Evolutionary conservation across 1,140 invertebrate genomes (phyloP).

Genomic region (Alviniconcha marisindica): DNA sequence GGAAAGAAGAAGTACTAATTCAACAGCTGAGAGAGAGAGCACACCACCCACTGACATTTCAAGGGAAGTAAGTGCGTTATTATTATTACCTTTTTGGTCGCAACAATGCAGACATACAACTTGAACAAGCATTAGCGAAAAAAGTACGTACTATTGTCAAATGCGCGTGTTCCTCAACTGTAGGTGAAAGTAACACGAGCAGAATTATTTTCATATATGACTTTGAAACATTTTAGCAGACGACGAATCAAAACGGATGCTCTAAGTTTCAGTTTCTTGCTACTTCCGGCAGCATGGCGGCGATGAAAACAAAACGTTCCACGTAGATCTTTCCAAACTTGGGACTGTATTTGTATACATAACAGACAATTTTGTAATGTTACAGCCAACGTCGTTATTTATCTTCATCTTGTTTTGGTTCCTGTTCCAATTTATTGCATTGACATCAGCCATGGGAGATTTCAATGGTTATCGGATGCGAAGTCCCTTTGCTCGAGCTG

Average conservation of each 20-base stretch:
- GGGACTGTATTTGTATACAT: too few species aligned
- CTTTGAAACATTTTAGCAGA: neutral
- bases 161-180: neutral
- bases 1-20: too few species aligned
- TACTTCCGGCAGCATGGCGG: slow-evolving; percentile 25
- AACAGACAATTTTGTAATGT: neutral
- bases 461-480: slow-evolving; percentile 5
- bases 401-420: neutral
- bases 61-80: too few species aligned
- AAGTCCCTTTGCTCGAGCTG: slow-evolving; percentile 37
- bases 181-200: neutral
- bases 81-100: too few species aligned
- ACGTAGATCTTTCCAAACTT: neutral
- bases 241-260: neutral
- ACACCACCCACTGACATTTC: too few species aligned
- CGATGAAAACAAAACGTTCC: neutral
- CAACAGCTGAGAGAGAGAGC: too few species aligned
- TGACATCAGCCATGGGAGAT: neutral
- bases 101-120: too few species aligned
- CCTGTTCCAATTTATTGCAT: neutral
- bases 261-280: neutral
- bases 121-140: too few species aligned
- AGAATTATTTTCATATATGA: neutral
- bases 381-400: neutral
- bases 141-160: too few species aligned